Evolutionary conservation across 2,797 vertebrate genomes (phyloP), one percentile per base, ranked within the genome.

Genomic region (Siniperca scherzeri): DNA sequence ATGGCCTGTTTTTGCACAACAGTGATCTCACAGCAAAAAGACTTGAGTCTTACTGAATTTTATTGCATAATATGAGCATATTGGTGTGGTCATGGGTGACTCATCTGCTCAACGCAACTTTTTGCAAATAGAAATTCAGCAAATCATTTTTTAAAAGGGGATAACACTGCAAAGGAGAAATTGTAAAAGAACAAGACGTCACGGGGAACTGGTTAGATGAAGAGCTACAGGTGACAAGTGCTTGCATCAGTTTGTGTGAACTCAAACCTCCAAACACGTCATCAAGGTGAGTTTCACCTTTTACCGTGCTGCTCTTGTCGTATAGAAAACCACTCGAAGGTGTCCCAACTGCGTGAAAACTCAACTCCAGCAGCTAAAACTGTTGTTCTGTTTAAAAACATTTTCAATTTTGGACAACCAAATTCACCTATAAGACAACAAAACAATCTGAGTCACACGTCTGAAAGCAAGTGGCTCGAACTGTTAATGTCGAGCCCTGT

Each of bases 201-300:
- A 14, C 7, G 4, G 19, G 33, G 25, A 56, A 56, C 16, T 40
- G 68, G 30, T 22, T 8, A 21, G 21, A 38, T 66, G 38, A 46
- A 14, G 22, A 55, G 56, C 38, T 67, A 62, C 62, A 80, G 53
- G 36, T 44, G 48, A 55, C n/a, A 42, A 17, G 30, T 11, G 30
- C 11, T 80, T 61, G 53, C n/a, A 40, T 64, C n/a, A 40, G 19
- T 61, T 42, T 50, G 75, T 22, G 38, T 68, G 16, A 73, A 57
- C 40, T 25, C 19, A 33, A 75, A 59, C 30, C 25, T 59, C 21
- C n/a, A 13, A 27, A 60, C 11, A 55, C 10, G 1, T 38, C 52
- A 30, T 53, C 44, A 40, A 55, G 71, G 56, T 21, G 25, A 77
- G 17, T 33, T 53, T 74, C 33, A 69, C 25, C 21, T 67, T 55